These are phyloP conservation scores for Yponomeuta plumbellus DNA, from an alignment of 2,888 invertebrate genomes.

Conservation along the genomic window DNA sequence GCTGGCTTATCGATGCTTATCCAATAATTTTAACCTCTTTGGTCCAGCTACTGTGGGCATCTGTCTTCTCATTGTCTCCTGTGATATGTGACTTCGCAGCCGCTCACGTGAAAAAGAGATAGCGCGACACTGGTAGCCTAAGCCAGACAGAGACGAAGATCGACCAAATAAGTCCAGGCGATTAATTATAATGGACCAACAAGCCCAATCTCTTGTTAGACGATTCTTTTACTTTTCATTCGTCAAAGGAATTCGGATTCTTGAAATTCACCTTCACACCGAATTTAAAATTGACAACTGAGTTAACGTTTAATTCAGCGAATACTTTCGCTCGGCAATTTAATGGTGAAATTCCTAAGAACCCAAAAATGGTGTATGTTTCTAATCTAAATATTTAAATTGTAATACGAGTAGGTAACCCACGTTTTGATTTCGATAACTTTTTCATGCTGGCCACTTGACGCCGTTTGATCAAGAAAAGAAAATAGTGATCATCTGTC, in stretches of 20 bases:
- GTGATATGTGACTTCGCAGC: slow-evolving; percentile 56
- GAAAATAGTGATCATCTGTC: neutral
- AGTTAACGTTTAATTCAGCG: slow-evolving; percentile 13
- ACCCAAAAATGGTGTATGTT: no score
- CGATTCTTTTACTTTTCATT: slow-evolving; percentile 48
- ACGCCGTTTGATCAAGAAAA: neutral
- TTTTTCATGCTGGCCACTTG: neutral
- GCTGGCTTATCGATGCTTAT: slow-evolving; percentile 10
- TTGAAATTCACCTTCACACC: slow-evolving; percentile 54
- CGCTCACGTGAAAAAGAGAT: slow-evolving; percentile 32
- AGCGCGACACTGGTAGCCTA: slow-evolving; percentile 24
- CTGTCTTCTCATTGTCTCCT: slow-evolving; percentile 57
- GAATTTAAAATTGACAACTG: slow-evolving; percentile 54
- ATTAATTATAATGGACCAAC: slow-evolving; percentile 58
- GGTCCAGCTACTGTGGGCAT: slow-evolving; percentile 31
- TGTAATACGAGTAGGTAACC: no score
- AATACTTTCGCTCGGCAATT: neutral
- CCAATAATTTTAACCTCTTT: slow-evolving; percentile 25
- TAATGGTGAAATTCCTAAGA: no score
- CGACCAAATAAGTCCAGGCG: slow-evolving; percentile 33
- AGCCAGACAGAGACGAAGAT: slow-evolving; percentile 32
- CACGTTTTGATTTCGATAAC: no score
- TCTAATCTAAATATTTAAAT: no score
- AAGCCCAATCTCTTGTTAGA: slow-evolving; percentile 47
- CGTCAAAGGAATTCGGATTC: slow-evolving; percentile 43